Conservation (phyloP, 2,888 invertebrate genomes). For the Apamea anceps region DNA sequence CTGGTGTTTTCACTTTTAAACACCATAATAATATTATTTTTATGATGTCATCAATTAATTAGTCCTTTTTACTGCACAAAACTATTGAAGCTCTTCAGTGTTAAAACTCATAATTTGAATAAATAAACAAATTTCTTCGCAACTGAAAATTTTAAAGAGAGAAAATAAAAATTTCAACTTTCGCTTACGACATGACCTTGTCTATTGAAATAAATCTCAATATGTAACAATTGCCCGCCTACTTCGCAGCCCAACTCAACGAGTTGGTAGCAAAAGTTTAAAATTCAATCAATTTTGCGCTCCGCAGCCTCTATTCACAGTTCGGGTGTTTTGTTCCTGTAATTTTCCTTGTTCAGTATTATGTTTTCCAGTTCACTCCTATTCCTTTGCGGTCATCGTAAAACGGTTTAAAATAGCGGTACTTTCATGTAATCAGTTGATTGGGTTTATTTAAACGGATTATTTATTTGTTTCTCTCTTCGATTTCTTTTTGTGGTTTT, state of each 20-base stretch:
- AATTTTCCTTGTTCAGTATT: conserved; percentile 67
- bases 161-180: neutral
- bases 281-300: conserved; percentile 83
- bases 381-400: conserved; percentile 57
- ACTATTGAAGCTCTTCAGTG: neutral
- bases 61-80: neutral
- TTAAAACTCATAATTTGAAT: neutral
- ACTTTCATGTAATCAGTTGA: conserved; percentile 41
- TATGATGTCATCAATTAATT: neutral
- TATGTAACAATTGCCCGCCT: conserved; percentile 33
- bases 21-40: too few species aligned
- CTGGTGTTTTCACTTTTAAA: too few species aligned
- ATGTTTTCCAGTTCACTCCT: conserved; percentile 56
- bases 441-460: conserved; percentile 22
- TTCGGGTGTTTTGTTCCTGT: conserved; percentile 71
- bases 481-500: neutral
- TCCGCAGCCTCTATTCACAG: conserved; percentile 72
- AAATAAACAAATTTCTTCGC: neutral
- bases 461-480: conserved; percentile 16
- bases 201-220: conserved; percentile 5
- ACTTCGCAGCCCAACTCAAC: conserved; percentile 57
- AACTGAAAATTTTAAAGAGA: too few species aligned
- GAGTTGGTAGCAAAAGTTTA: conserved; percentile 74
- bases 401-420: conserved; percentile 41
- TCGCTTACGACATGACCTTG: neutral